Evolutionary conservation across 2,113 vertebrate genomes (phyloP), one percentile per base, ranked within the genome.

Genomic region (Pandion haliaetus): DNA sequence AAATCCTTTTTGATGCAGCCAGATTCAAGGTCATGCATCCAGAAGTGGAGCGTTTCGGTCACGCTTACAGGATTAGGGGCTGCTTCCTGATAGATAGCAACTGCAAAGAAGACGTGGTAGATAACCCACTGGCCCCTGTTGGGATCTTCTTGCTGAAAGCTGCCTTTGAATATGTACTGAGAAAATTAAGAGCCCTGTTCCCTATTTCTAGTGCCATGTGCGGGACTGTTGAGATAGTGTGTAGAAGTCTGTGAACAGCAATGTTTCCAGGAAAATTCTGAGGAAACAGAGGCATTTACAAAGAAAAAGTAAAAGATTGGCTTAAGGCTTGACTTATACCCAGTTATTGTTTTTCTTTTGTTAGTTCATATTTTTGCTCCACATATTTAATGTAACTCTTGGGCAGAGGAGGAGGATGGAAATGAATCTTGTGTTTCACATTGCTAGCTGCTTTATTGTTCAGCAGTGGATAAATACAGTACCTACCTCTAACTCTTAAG

Each of bases 391-490:
- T 73, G 9, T 50, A 78, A 62, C 72, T 88, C 24, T 45, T 58
- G 50, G 24, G 23, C 59, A 88, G n/a, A 78, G n/a, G 20, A 96
- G 40, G 16, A 77, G n/a, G 59, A 62, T 62, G 14, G 58, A 93
- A 94, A 65, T 94, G 81, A 66, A 83, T 95, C 61, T 79, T 2
- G 1, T 4, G 20, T 94, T 93, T 97, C 92, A 55, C 38, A 28
- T 29, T 50, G 5, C 10, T 45, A 38, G 38, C 8, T 88, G 44
- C 31, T 55, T 83, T 62, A 31, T 73, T 62, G 38, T 44, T 81
- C 45, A 25, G 31, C 29, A 63, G 59, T 62, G 11, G 50, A 71
- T 77, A 88, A 96, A 90, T 70, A 20, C 29, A 70, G 70, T 31
- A 67, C 47, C 36, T 77, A 2, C 28, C 58, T 80, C 49, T 95